Percentiles rank a stretch among this genome's conserved stretches.
Conservation (phyloP, 2,113 vertebrate genomes). For the Oreamnos americanus region DNA sequence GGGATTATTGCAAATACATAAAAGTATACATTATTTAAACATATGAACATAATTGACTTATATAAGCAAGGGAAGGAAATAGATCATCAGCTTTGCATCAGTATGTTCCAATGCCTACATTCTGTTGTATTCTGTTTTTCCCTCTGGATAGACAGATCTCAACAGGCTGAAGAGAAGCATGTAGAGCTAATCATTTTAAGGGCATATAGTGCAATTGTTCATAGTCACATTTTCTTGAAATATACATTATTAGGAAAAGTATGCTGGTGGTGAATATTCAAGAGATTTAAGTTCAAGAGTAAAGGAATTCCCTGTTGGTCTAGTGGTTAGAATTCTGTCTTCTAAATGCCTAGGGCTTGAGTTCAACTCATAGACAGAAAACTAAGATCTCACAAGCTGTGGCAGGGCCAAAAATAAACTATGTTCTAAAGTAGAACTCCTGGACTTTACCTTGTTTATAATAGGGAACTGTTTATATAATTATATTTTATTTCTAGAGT, state of each 20-base stretch:
- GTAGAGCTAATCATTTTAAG: background rate
- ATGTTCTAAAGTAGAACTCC: background rate
- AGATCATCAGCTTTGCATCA: background rate
- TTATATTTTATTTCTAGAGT: background rate
- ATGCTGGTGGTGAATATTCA: background rate
- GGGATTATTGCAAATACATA: background rate
- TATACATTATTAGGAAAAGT: background rate
- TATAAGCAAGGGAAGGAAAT: background rate
- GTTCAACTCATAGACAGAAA: background rate
- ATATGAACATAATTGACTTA: background rate
- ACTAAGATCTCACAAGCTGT: background rate
- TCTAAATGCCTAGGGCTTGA: background rate
- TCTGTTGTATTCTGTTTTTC: background rate
- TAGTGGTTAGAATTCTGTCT: background rate
- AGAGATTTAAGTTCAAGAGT: background rate
- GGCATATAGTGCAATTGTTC: background rate
- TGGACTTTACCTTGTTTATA: background rate
- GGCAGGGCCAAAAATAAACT: background rate
- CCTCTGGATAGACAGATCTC: background rate
- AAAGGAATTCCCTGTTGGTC: background rate
- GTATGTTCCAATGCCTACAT: background rate
- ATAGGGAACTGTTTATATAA: background rate
- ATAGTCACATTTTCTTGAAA: background rate
- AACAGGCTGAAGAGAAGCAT: background rate
- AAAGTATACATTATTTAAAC: background rate